Base-by-base conservation (phyloP, 2,113 vertebrate species). In the Erinaceus europaeus region DNA sequence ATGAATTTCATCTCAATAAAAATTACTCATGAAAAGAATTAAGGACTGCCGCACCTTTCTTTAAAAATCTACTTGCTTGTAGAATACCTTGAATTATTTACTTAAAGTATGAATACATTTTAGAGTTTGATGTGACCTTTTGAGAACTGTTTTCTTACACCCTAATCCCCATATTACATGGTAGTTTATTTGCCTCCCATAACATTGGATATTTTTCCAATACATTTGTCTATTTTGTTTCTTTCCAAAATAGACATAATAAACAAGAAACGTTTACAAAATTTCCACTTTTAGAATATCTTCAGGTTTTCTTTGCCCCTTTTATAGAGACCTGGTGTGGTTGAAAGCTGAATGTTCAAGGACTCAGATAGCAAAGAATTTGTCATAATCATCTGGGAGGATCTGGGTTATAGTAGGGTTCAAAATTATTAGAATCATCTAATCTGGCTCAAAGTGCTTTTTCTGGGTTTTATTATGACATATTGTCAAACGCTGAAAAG, bases 241-340 rank as follows among this genome's bases (percentile, higher is more conserved):
- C 42, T 86, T 25, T 86, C 57, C 23, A 86, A n/a, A 57, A 67
- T 90, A 34, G 4, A 85, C 27, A 64, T 67, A 76, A 62, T 48
- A 55, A 89, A n/a, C 34, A 92, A 92, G 74, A 69, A 87, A 53
- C 6, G 89, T 80, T 81, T 42, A 81, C 40, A 42, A 74, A 87
- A 64, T 74, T 32, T 32, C 18, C 0, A 59, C 17, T 86, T 15
- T 29, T 34, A 72, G 32, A 93, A 77, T 11, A 68, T 64, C 34
- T 64, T 50, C 76, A 72, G n/a, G 23, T 75, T 76, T 82, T 75
- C 42, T 53, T 13, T 64, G 83, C 23, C 59, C 27, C 21, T 34
- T 88, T 65, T 74, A 53, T 90, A 75, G 25, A 86, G 36, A 64
- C 32, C 44, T 72, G 59, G 64, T 48, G 29, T 81, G 29, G 11